Evolutionary conservation across 2,113 vertebrate species (phyloP).

Genomic region (Mastomys natalensis): DNA sequence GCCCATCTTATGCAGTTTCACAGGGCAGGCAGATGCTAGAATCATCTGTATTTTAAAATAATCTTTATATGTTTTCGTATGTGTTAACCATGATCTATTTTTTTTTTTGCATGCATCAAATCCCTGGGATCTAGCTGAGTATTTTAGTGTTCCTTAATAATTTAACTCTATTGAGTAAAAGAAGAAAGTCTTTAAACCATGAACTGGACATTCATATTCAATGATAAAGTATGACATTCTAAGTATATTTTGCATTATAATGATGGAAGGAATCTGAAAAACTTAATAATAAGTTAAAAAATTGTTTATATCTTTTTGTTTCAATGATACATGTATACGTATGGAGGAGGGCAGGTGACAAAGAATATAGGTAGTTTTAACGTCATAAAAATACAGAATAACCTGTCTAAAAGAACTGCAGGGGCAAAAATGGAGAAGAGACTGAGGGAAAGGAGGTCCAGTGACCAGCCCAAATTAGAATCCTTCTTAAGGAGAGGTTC

Average conservation of each 20-base stretch:
- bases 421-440: too few relatives aligned
- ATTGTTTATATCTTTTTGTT: not conserved
- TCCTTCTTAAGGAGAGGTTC: too few relatives aligned
- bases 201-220: not conserved
- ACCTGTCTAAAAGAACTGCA: too few relatives aligned
- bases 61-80: not conserved
- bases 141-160: not conserved
- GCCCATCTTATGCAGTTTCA: not conserved
- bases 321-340: not conserved
- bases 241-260: not conserved
- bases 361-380: constrained; percentile 23
- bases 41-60: not conserved
- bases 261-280: constrained; percentile 28
- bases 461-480: too few relatives aligned
- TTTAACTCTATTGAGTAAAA: constrained; percentile 26
- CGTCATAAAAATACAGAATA: not conserved
- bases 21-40: not conserved
- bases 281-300: constrained; percentile 45
- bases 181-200: constrained; percentile 21
- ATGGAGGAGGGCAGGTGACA: not conserved
- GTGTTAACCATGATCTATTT: not conserved
- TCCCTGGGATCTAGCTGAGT: not conserved
- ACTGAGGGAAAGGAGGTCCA: too few relatives aligned
- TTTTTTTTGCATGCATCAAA: not conserved
- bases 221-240: not conserved